Base-by-base conservation (phyloP, 2,888 invertebrate genomes). In the Pelosia muscerda region DNA sequence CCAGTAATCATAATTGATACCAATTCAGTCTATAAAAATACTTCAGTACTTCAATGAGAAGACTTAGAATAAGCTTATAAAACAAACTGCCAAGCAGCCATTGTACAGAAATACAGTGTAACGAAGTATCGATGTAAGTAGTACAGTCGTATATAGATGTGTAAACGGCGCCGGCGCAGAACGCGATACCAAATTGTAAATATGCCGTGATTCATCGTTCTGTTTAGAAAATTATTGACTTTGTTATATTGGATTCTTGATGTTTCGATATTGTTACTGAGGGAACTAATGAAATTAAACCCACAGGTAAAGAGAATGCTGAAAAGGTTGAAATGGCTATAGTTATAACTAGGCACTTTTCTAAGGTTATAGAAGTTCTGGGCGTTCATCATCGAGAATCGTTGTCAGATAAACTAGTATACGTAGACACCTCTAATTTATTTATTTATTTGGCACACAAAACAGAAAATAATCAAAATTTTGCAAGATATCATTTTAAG, bases 161-260 rank as follows among this genome's bases (percentile, higher is more conserved):
- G 56, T 55, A 58, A 72, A 73, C 77, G 79, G 79, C 81, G 81
- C 82, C 82, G 68, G 77, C 81, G 74, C 79, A 77, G 42, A 73
- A 34, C 42, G 60, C 68, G 75, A 75, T 77, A 76, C 78, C 72
- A 72, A 77, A 75, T 77, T 80, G 80, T 80, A 81, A 84, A 85
- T 82, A 84, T 81, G 78, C 81, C 72, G 74, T 86, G 86, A 86
- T 83, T 86, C 87, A 86, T 86, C 80, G 74, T 82, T 82, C 81
- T 85, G 86, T 85, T 86, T 85, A 84, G 85, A 84, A 83, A 84
- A 84, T 81, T 83, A 84, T 83, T 83, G 75, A 75, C 75, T 76
- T 69, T 73, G 74, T 77, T 77, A 68, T 72, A 71, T 66, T 71
- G 70, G 63, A 73, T 73, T 75, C 58, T 70, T 74, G 72, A 73